phyloP scores from a whole-genome alignment of 1,140 invertebrate genomes.

The Triops longicaudatus region DNA sequence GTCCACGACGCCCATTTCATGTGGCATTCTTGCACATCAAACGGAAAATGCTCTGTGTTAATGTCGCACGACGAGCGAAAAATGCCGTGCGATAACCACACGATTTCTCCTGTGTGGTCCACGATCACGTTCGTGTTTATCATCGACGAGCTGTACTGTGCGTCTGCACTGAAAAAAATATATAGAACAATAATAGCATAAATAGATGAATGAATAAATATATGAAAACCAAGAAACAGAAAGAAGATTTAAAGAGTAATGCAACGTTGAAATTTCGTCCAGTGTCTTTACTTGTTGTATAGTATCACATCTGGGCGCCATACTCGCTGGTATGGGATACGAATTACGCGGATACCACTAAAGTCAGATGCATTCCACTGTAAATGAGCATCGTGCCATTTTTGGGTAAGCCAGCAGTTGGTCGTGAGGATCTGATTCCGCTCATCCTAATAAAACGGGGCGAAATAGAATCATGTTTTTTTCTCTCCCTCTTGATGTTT shows the following conservation, averaged over 20 bases:
- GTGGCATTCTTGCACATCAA: conserved; percentile 82
- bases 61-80: conserved; percentile 81
- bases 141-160: conserved; percentile 64
- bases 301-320: conserved; percentile 81
- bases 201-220: conserved; percentile 28
- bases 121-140: conserved; percentile 78
- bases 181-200: too few species aligned
- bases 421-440: conserved; percentile 67
- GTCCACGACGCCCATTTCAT: conserved; percentile 97
- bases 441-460: conserved; percentile 47
- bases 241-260: too few species aligned
- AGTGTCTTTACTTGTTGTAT: conserved; percentile 71
- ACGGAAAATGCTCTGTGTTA: conserved; percentile 89
- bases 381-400: conserved; percentile 80
- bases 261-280: background rate
- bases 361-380: conserved; percentile 82
- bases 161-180: conserved; percentile 71
- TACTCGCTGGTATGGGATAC: conserved; percentile 48
- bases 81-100: conserved; percentile 73
- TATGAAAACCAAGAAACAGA: too few species aligned
- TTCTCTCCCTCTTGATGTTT: conserved; percentile 20
- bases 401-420: conserved; percentile 84
- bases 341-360: conserved; percentile 35
- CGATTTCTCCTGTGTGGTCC: conserved; percentile 54
- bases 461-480: conserved; percentile 37